These are phyloP conservation scores for Lymantria dispar DNA, from an alignment of 2,888 invertebrate species.

Conservation along the genomic window DNA sequence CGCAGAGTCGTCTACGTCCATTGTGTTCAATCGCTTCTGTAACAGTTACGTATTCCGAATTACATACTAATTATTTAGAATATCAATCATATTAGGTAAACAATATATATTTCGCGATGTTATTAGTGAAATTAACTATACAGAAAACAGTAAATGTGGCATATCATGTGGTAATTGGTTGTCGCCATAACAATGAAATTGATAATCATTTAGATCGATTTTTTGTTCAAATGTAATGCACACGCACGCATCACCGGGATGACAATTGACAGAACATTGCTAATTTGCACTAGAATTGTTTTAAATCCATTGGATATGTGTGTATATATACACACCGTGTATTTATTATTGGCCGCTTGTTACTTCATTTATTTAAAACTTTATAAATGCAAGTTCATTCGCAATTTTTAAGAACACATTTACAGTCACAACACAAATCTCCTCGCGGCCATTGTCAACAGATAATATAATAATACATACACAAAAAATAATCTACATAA, in stretches of 20 bases:
- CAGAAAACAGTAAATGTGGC: constrained; percentile 7
- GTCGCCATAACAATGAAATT: constrained; percentile 28
- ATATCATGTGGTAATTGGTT: constrained; percentile 15
- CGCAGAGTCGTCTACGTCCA: constrained; percentile 94
- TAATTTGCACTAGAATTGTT: background rate
- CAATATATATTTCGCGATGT: constrained; percentile 20
- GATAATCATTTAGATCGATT: constrained; percentile 39
- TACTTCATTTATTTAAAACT: background rate
- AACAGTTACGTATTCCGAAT: constrained; percentile 45
- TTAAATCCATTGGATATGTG: background rate
- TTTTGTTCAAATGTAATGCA: constrained; percentile 42
- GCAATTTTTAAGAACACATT: constrained; percentile 6
- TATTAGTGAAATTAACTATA: constrained; percentile 4
- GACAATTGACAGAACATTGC: constrained; percentile 43
- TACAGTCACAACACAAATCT: constrained; percentile 27
- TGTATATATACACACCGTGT: background rate
- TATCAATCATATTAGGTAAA: constrained; percentile 41
- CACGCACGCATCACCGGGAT: constrained; percentile 57
- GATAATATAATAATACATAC: constrained; percentile 14
- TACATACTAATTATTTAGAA: constrained; percentile 33
- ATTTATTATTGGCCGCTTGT: constrained; percentile 4
- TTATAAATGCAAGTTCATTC: constrained; percentile 1
- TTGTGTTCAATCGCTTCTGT: constrained; percentile 73
- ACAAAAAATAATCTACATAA: background rate
- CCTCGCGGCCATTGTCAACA: constrained; percentile 33